phyloP scores from a whole-genome alignment of 2,888 invertebrate species.

The Volucella inanis region DNA sequence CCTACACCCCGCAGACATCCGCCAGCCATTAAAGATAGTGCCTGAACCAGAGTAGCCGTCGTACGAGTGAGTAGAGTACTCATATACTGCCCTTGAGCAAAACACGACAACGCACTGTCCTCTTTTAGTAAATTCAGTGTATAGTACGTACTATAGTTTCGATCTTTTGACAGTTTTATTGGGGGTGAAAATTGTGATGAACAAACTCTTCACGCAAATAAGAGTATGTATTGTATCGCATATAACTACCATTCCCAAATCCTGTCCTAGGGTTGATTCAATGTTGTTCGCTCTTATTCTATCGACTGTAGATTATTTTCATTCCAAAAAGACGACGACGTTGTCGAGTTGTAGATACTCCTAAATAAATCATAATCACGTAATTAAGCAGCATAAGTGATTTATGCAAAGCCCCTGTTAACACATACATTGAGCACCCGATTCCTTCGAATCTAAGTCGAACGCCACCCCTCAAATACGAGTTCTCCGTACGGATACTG shows the following conservation, averaged over 20 bases:
- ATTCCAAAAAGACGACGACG: too few species aligned
- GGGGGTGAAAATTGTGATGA: constrained; percentile 16
- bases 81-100: too few species aligned
- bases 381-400: constrained; percentile 46
- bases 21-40: background rate
- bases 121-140: too few species aligned
- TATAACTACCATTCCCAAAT: background rate
- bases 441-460: background rate
- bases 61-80: too few species aligned
- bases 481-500: too few species aligned
- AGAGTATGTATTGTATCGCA: too few species aligned
- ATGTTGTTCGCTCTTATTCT: background rate
- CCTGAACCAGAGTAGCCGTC: too few species aligned
- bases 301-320: background rate
- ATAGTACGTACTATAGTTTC: too few species aligned
- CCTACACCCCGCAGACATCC: constrained; percentile 19
- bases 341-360: background rate
- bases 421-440: constrained; percentile 29
- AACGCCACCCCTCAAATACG: constrained; percentile 6
- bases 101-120: too few species aligned
- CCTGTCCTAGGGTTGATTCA: constrained; percentile 14
- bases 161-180: constrained; percentile 17
- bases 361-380: constrained; percentile 42
- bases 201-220: background rate
- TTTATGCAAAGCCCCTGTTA: constrained; percentile 45